Evolutionary conservation across 2,888 invertebrate genomes (phyloP).

Genomic region (Leucophora obtusa): DNA sequence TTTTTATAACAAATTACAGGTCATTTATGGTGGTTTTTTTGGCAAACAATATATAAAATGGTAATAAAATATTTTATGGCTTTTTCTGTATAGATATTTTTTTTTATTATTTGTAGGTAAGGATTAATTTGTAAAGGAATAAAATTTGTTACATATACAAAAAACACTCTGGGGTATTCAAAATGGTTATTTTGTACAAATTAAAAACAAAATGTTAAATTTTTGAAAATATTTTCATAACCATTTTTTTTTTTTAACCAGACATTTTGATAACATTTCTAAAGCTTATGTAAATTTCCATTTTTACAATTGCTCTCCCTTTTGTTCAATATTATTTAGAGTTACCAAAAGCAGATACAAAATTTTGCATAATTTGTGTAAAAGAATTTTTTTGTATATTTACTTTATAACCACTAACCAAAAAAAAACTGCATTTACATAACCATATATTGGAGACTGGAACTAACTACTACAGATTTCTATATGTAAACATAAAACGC

Average conservation of each 20-base stretch:
- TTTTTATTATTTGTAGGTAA: neutral
- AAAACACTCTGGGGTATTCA: slow-evolving; percentile 5
- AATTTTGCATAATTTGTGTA: slow-evolving; percentile 16
- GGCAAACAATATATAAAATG: neutral
- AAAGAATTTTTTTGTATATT: neutral
- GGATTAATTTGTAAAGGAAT: slow-evolving; percentile 9
- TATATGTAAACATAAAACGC: neutral
- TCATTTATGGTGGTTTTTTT: slow-evolving; percentile 11
- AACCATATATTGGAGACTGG: neutral
- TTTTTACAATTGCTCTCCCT: neutral
- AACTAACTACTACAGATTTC: neutral
- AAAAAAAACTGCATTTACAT: slow-evolving; percentile 27
- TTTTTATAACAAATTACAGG: slow-evolving; percentile 20
- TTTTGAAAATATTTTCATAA: neutral
- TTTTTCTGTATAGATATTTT: neutral
- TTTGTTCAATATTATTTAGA: neutral
- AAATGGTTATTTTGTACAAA: slow-evolving; percentile 6
- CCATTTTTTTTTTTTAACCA: neutral
- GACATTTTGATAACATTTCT: neutral
- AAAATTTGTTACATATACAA: neutral
- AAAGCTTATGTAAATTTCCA: slow-evolving; percentile 13
- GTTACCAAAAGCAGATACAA: neutral
- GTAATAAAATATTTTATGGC: slow-evolving; percentile 21
- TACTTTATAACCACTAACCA: neutral
- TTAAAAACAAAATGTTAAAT: slow-evolving; percentile 1